phyloP scores from a whole-genome alignment of 2,888 invertebrate genomes.

The Calephelis perditalis region DNA sequence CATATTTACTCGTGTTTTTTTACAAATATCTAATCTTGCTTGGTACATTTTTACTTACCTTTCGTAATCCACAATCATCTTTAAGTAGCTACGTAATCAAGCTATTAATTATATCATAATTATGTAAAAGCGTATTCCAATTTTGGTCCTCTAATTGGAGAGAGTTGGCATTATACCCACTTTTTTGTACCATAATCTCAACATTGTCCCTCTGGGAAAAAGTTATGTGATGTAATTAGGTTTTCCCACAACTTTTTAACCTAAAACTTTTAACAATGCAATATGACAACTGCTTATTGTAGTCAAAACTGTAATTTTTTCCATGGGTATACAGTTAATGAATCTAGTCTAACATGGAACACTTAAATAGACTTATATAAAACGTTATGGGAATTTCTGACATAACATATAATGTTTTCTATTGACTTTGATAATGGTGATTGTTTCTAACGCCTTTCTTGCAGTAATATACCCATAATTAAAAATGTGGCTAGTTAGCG shows the following conservation, averaged over 20 bases:
- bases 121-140: neutral
- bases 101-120: neutral
- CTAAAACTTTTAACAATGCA: neutral
- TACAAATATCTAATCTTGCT: too few species aligned
- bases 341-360: neutral
- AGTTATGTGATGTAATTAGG: neutral
- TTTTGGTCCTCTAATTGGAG: neutral
- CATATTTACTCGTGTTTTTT: too few species aligned
- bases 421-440: too few species aligned
- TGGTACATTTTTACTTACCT: too few species aligned
- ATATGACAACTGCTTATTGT: constrained; percentile 2
- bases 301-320: neutral
- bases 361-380: too few species aligned
- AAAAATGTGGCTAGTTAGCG: too few species aligned
- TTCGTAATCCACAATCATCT: too few species aligned
- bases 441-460: too few species aligned
- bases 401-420: too few species aligned
- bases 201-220: neutral
- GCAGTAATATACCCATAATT: too few species aligned
- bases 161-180: neutral
- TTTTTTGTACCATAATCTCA: neutral
- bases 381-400: too few species aligned
- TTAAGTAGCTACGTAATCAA: neutral
- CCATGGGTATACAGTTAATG: neutral
- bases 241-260: neutral